These are phyloP conservation scores for Nymphicus hollandicus DNA, from an alignment of 2,113 vertebrate species.

Conservation along the genomic window DNA sequence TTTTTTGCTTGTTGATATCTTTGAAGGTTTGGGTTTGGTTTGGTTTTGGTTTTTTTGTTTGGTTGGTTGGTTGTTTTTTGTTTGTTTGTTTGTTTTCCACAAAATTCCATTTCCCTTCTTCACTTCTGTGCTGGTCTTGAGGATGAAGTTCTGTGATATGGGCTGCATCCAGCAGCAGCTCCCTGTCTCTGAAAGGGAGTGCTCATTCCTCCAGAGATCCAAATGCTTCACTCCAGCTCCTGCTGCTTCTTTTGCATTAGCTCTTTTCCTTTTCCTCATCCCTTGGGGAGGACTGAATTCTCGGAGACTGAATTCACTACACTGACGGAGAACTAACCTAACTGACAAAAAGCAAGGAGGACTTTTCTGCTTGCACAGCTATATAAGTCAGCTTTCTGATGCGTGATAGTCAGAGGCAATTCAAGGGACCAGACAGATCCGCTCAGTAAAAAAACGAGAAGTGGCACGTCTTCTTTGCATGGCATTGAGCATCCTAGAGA, in stretches of 20 bases:
- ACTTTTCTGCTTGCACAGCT: background rate
- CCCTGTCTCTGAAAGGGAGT: background rate
- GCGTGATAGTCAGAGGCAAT: background rate
- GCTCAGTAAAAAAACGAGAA: background rate
- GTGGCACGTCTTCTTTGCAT: background rate
- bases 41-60: no score
- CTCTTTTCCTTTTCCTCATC: background rate
- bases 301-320: background rate
- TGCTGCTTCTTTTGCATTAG: background rate
- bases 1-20: background rate
- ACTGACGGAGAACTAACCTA: background rate
- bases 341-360: background rate
- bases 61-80: no score
- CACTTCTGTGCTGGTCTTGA: background rate
- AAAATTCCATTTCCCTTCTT: background rate
- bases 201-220: background rate
- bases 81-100: background rate
- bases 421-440: background rate
- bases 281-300: background rate
- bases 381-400: background rate
- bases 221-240: background rate
- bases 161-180: background rate
- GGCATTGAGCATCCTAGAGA: background rate
- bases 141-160: background rate
- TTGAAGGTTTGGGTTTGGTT: background rate